Percentiles rank a stretch among this genome's conserved stretches.
Evolutionary conservation across 1,140 invertebrate genomes (phyloP).

Genomic region (Drosophila ercepeae): DNA sequence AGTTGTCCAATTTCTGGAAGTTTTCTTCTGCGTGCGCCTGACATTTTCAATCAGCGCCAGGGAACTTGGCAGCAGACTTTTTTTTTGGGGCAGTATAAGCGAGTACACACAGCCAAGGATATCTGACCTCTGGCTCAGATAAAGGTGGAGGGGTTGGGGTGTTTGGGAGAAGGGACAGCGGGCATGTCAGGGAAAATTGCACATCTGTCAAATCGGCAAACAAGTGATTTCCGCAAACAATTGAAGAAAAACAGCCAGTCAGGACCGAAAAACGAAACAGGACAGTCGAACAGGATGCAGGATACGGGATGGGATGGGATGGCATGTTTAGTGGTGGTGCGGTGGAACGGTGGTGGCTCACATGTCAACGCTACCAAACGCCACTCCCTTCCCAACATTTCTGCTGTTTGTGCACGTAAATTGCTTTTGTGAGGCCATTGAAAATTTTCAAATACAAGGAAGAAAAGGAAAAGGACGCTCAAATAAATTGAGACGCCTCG

Average conservation of each 20-base stretch:
- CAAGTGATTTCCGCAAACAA: slow-evolving; percentile 82
- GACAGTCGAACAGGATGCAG: slow-evolving; percentile 12
- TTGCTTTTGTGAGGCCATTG: slow-evolving; percentile 76
- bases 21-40: slow-evolving; percentile 58
- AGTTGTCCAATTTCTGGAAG: slow-evolving; percentile 23
- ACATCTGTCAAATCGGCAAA: slow-evolving; percentile 82
- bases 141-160: slow-evolving; percentile 24
- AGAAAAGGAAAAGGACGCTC: slow-evolving; percentile 5
- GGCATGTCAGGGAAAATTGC: slow-evolving; percentile 79
- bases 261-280: slow-evolving; percentile 15
- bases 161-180: slow-evolving; percentile 49
- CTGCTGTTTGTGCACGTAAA: slow-evolving; percentile 79
- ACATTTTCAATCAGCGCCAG: slow-evolving; percentile 73
- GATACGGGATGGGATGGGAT: slow-evolving; percentile 15
- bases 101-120: slow-evolving; percentile 19
- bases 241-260: slow-evolving; percentile 75
- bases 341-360: slow-evolving; percentile 48
- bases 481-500: slow-evolving; percentile 43
- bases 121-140: slow-evolving; percentile 44
- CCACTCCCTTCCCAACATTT: slow-evolving; percentile 33
- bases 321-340: slow-evolving; percentile 11
- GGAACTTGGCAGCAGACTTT: slow-evolving; percentile 30
- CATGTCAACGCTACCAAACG: slow-evolving; percentile 55
- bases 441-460: slow-evolving; percentile 50
- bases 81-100: slow-evolving; percentile 10